phyloP scores from a whole-genome alignment of 2,797 vertebrate genomes.

The Coccyzus lansbergi region DNA sequence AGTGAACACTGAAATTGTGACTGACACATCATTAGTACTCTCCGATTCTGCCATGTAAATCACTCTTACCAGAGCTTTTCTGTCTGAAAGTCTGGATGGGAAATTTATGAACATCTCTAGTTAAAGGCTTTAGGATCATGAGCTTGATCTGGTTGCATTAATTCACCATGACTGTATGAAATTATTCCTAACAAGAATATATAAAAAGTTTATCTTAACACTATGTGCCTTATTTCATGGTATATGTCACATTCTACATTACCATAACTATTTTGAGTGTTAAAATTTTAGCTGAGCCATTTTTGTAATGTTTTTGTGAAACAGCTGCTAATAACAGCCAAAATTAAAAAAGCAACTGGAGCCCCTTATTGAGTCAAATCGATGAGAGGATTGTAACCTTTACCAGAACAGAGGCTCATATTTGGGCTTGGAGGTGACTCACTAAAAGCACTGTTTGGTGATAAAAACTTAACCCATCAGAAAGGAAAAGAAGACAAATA shows the following conservation, averaged over 20 bases:
- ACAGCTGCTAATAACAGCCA: neutral
- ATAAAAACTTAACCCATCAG: slow-evolving; percentile 9
- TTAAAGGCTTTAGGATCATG: neutral
- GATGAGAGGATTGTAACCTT: neutral
- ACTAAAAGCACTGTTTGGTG: neutral
- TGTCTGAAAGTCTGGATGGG: neutral
- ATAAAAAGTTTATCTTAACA: neutral
- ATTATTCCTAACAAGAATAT: neutral
- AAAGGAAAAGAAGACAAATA: neutral
- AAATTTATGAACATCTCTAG: neutral
- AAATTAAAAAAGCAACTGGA: neutral
- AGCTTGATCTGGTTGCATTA: neutral
- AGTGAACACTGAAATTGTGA: slow-evolving; percentile 10
- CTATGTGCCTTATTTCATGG: neutral
- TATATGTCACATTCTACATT: neutral
- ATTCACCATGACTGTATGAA: neutral
- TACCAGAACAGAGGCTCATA: neutral
- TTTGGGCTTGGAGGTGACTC: neutral
- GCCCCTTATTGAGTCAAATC: neutral
- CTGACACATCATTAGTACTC: neutral
- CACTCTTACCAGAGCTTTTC: neutral
- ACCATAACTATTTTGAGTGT: neutral
- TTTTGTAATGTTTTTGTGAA: neutral
- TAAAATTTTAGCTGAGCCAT: neutral
- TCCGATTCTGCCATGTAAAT: neutral